Conservation (phyloP, 2,888 invertebrate species). For the Autographa pulchrina region DNA sequence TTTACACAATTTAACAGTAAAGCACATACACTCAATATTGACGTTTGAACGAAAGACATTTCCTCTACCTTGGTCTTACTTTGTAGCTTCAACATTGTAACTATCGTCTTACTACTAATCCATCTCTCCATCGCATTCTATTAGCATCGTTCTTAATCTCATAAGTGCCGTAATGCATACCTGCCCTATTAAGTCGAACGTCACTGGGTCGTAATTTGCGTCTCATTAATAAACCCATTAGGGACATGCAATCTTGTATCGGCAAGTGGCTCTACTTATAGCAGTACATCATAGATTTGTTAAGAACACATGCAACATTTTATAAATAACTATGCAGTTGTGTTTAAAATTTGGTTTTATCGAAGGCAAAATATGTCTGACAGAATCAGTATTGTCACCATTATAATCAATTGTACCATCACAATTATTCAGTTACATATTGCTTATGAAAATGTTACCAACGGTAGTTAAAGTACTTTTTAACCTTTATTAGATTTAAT, state of each 20-base stretch:
- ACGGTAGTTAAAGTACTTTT: too few relatives aligned
- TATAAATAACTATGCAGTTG: neutral
- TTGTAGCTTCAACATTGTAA: neutral
- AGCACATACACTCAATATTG: neutral
- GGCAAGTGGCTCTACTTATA: slow-evolving; percentile 3
- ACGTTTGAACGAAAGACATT: neutral
- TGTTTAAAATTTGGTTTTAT: too few relatives aligned
- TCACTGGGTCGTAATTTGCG: slow-evolving; percentile 13
- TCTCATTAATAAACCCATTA: slow-evolving; percentile 22
- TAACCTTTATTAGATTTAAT: too few relatives aligned
- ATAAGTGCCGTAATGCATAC: slow-evolving; percentile 31
- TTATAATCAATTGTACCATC: too few relatives aligned
- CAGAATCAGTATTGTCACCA: too few relatives aligned
- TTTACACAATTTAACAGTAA: neutral
- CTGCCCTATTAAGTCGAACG: slow-evolving; percentile 9
- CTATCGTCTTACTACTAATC: slow-evolving; percentile 21
- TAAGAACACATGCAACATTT: neutral
- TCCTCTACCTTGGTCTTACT: neutral
- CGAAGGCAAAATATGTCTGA: too few relatives aligned
- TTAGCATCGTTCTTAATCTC: slow-evolving; percentile 29
- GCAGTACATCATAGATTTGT: neutral
- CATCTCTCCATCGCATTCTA: slow-evolving; percentile 9
- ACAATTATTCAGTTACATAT: too few relatives aligned
- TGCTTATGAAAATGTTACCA: too few relatives aligned
- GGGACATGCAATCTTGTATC: slow-evolving; percentile 15